Percentiles rank a stretch among this genome's conserved stretches.
These are phyloP conservation scores for Cydia amplana DNA, from an alignment of 1,140 invertebrate genomes.

Conservation along the genomic window DNA sequence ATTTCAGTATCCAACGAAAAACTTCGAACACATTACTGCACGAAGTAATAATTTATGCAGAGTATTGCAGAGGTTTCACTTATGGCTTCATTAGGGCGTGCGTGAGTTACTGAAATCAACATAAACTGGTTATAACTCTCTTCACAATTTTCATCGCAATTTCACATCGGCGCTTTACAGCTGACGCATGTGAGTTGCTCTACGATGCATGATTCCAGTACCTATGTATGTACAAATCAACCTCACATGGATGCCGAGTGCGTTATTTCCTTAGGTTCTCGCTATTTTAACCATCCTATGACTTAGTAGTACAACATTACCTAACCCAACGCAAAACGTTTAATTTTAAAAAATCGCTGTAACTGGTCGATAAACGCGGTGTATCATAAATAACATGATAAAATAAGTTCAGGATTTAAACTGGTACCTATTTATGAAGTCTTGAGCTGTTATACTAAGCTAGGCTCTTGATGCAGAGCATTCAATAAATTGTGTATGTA, in stretches of 20 bases:
- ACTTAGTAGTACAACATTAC: no score
- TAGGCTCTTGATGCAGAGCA: no score
- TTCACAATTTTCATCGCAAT: slow-evolving; percentile 53
- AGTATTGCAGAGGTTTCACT: slow-evolving; percentile 56
- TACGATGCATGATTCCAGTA: background rate
- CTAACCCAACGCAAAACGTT: no score
- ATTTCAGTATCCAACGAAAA: background rate
- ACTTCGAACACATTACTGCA: slow-evolving; percentile 29
- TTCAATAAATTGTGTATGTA: background rate
- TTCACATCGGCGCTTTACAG: slow-evolving; percentile 1
- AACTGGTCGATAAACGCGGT: no score
- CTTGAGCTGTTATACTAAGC: no score
- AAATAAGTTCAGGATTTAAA: no score
- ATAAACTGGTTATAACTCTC: slow-evolving; percentile 63
- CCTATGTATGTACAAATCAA: background rate
- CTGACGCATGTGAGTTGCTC: background rate
- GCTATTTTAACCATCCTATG: no score
- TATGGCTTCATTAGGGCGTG: slow-evolving; percentile 61
- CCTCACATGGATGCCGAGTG: background rate
- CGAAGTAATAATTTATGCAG: slow-evolving; percentile 64
- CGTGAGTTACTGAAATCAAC: slow-evolving; percentile 68
- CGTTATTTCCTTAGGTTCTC: no score
- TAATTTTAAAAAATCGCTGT: no score
- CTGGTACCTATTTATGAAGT: no score
- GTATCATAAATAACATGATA: no score